phyloP scores from a whole-genome alignment of 2,797 vertebrate species.

The Poecile montanus region DNA sequence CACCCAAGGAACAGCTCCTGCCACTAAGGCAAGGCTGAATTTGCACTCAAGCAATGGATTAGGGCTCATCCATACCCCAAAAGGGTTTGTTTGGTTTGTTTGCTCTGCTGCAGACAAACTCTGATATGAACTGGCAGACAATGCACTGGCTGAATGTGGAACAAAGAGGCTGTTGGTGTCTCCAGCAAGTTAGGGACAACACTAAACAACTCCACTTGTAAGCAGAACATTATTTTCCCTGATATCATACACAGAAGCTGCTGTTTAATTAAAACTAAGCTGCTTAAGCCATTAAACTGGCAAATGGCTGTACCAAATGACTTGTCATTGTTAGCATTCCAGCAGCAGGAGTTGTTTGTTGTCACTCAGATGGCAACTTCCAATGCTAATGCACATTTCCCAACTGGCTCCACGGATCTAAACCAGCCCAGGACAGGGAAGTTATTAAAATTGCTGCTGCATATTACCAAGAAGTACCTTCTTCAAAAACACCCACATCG shows the following conservation, averaged over 20 bases:
- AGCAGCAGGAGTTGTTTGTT: conserved; percentile 28
- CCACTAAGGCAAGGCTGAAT: not conserved
- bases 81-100: not conserved
- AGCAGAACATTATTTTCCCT: conserved; percentile 30
- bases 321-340: conserved; percentile 30
- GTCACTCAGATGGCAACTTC: conserved; percentile 8
- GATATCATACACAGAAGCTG: conserved; percentile 39
- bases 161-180: not conserved
- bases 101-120: not conserved
- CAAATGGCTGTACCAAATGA: conserved; percentile 53
- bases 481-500: not conserved
- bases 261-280: conserved; percentile 67
- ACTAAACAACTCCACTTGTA: conserved; percentile 10
- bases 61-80: not conserved
- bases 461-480: not conserved
- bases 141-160: not conserved
- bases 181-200: conserved; percentile 12
- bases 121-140: not conserved
- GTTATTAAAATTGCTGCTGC: conserved; percentile 8
- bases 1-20: not conserved
- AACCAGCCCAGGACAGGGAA: not conserved
- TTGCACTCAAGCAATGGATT: not conserved
- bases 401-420: not conserved
- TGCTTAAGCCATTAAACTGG: conserved; percentile 66
- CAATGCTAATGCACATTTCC: conserved; percentile 9